These are phyloP conservation scores for Acromyrmex charruanus DNA, from an alignment of 1,140 invertebrate genomes.

Conservation along the genomic window DNA sequence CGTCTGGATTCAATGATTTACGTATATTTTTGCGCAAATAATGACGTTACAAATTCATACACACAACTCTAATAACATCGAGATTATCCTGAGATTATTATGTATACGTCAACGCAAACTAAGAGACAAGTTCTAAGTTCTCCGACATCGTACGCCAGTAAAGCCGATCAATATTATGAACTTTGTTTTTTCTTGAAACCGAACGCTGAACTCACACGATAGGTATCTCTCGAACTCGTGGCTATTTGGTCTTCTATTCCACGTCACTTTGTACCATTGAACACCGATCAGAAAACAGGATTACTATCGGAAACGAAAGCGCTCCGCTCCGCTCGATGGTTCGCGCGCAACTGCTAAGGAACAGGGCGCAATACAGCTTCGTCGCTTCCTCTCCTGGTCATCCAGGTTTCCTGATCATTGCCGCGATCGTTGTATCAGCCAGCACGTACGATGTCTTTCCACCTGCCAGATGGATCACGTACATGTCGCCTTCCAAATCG, in stretches of 20 bases:
- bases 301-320: constrained; percentile 3
- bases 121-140: neutral
- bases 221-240: constrained; percentile 1
- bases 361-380: constrained; percentile 59
- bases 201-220: constrained; percentile 14
- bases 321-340: constrained; percentile 61
- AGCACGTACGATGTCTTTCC: constrained; percentile 37
- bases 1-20: neutral
- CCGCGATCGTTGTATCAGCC: constrained; percentile 54
- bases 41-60: neutral
- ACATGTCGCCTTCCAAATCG: constrained; percentile 58
- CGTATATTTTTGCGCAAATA: neutral
- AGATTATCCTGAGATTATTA: neutral
- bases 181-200: neutral
- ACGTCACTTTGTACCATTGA: neutral
- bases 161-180: neutral
- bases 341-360: constrained; percentile 68
- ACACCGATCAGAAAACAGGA: constrained; percentile 1
- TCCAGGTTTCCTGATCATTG: constrained; percentile 57
- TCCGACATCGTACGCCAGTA: neutral
- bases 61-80: neutral
- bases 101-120: neutral
- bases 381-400: constrained; percentile 71
- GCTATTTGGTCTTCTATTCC: neutral
- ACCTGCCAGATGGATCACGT: constrained; percentile 44